phyloP scores from a whole-genome alignment of 2,113 vertebrate species.

The Sander lucioperca region DNA sequence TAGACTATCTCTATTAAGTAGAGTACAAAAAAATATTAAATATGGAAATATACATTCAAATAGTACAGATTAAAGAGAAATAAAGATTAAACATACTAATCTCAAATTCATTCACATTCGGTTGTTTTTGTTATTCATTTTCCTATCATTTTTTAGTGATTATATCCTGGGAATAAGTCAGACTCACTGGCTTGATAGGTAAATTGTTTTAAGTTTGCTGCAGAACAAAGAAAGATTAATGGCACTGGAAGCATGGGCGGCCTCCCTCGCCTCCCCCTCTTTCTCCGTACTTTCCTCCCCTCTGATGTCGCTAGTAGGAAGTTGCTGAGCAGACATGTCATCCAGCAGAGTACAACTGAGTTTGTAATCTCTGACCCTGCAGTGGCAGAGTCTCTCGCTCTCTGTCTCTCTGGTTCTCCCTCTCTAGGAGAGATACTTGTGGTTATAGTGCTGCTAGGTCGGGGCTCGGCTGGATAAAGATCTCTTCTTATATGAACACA shows the following conservation, averaged over 20 bases:
- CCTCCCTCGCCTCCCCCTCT: constrained; percentile 45
- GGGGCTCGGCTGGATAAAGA: constrained; percentile 71
- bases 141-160: neutral
- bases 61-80: neutral
- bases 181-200: neutral
- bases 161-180: neutral
- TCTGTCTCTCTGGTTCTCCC: constrained; percentile 46
- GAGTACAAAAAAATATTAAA: neutral
- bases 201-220: constrained; percentile 26
- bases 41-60: neutral
- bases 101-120: neutral
- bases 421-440: constrained; percentile 68
- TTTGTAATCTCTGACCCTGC: constrained; percentile 79
- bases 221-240: constrained; percentile 70
- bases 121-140: neutral
- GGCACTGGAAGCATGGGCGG: constrained; percentile 37
- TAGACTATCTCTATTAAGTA: neutral
- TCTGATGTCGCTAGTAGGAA: constrained; percentile 70
- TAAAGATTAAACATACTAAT: neutral
- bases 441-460: constrained; percentile 53
- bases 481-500: constrained; percentile 60
- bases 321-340: constrained; percentile 75
- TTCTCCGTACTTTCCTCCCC: constrained; percentile 61
- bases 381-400: constrained; percentile 64
- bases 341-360: constrained; percentile 72